A percentile compares a stretch with the other conserved stretches of the same genome.
Conservation (phyloP, 2,113 vertebrate species). For the Danio rerio region GRCz12tu NC_133179.1:9169501-9170000, state of each 20-base stretch:
- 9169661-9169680: background rate
- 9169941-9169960: slow-evolving; percentile 70
- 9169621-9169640: background rate
- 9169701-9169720: background rate
- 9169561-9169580: background rate
- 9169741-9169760: background rate
- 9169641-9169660: background rate
- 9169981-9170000: slow-evolving; percentile 57
- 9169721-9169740: background rate
- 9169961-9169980: slow-evolving; percentile 62
- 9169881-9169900: slow-evolving; percentile 54
- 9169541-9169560: slow-evolving; percentile 5
- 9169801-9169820: background rate
- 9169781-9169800: background rate
- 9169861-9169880: slow-evolving; percentile 65
- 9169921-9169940: slow-evolving; percentile 61
- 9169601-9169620: background rate
- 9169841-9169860: background rate
- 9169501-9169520: background rate
- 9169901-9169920: slow-evolving; percentile 22
- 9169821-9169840: background rate
- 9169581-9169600: background rate
- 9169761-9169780: background rate
- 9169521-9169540: slow-evolving; percentile 15
- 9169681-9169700: background rate